Percentiles rank a stretch among this genome's conserved stretches.
Evolutionary conservation across 2,888 invertebrate species (phyloP).

Genomic region (Penaeus monodon): DNA sequence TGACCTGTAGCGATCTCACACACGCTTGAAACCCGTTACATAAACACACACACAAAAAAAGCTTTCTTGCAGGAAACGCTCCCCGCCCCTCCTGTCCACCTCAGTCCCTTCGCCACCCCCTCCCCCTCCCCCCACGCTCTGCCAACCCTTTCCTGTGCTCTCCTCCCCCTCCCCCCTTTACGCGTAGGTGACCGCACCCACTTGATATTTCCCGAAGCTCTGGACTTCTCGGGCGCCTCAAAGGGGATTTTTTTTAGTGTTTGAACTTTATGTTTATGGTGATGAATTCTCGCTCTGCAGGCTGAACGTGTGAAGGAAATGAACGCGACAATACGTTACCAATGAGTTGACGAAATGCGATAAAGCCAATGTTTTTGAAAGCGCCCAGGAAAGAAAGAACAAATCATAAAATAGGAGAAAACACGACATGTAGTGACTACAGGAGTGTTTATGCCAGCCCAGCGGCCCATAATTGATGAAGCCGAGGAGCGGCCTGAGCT

Average conservation of each 20-base stretch:
- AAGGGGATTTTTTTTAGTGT: no score
- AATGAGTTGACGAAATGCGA: no score
- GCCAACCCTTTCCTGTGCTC: neutral
- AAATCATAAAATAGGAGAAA: neutral
- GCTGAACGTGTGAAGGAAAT: no score
- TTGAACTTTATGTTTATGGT: no score
- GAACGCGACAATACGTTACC: no score
- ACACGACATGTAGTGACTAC: no score
- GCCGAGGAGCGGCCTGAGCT: neutral
- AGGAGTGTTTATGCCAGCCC: neutral
- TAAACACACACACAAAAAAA: constrained; percentile 26
- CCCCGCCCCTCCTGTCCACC: neutral
- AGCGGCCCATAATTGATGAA: constrained; percentile 15
- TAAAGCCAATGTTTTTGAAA: no score
- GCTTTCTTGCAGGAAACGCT: constrained; percentile 37
- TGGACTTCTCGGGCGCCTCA: no score
- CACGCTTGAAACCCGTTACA: constrained; percentile 32
- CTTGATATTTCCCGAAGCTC: neutral
- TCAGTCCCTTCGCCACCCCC: neutral
- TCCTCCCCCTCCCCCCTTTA: neutral
- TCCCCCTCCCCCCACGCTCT: neutral
- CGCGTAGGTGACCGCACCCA: neutral
- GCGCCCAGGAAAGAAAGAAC: no score
- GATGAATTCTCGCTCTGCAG: no score
- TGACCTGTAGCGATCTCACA: constrained; percentile 12